Evolutionary conservation across 2,113 vertebrate genomes (phyloP).

Genomic region (Orientallactaga bullata): DNA sequence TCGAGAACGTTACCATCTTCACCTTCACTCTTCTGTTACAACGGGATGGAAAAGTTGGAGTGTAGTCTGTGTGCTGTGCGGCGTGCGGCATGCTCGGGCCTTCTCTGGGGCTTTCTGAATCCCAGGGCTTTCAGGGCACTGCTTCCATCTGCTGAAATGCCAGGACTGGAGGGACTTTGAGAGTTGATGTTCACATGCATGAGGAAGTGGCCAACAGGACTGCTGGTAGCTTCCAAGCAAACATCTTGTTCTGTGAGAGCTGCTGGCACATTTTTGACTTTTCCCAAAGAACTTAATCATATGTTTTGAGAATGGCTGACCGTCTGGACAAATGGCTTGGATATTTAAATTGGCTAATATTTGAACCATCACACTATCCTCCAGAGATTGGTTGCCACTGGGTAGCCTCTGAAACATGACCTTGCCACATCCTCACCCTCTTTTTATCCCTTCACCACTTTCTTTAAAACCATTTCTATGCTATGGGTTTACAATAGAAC

Average conservation of each 20-base stretch:
- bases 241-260: neutral
- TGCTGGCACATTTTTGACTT: neutral
- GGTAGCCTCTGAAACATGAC: neutral
- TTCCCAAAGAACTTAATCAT: neutral
- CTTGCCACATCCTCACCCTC: neutral
- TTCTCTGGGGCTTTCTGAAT: neutral
- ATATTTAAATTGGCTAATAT: neutral
- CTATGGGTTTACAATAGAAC: neutral
- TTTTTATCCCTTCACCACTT: neutral
- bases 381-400: neutral
- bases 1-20: neutral
- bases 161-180: neutral
- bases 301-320: neutral
- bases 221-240: neutral
- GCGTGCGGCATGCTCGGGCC: neutral
- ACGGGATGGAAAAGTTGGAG: neutral
- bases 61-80: too few species aligned
- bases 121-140: neutral
- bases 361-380: neutral
- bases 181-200: neutral
- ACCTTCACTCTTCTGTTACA: neutral
- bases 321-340: neutral
- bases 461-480: neutral
- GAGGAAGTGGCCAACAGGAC: rapidly evolving
- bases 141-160: neutral